Evolutionary conservation across 2,888 invertebrate species (phyloP).

Genomic region (Nemoura dubitans): DNA sequence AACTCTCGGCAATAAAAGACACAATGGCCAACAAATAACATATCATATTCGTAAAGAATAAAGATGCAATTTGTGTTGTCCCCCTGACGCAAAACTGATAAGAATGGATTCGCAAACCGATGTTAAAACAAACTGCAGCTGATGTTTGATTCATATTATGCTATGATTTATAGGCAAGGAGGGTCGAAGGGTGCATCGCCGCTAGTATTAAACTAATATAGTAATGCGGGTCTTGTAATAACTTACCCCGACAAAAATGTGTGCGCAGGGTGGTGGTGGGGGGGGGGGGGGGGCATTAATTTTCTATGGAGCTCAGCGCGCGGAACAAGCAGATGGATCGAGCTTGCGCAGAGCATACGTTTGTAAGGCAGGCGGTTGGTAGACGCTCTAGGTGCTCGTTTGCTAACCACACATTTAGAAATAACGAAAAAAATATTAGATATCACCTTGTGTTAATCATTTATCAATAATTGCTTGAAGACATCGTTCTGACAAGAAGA

Average conservation of each 20-base stretch:
- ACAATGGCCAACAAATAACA: slow-evolving; percentile 19
- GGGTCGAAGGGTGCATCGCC: slow-evolving; percentile 18
- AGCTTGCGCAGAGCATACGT: not conserved
- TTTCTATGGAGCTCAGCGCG: slow-evolving; percentile 17
- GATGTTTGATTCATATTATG: slow-evolving; percentile 23
- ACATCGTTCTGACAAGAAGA: not conserved
- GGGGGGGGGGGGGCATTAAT: slow-evolving; percentile 5
- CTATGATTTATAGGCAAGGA: slow-evolving; percentile 27
- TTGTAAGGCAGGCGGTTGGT: too few relatives aligned
- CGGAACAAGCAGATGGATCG: slow-evolving; percentile 1
- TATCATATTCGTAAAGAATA: not conserved
- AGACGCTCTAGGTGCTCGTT: too few relatives aligned
- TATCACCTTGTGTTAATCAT: not conserved
- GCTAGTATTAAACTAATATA: slow-evolving; percentile 34
- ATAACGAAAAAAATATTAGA: not conserved
- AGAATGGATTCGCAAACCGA: slow-evolving; percentile 14
- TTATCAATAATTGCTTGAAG: not conserved
- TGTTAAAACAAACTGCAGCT: slow-evolving; percentile 36
- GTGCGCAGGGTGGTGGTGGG: not conserved
- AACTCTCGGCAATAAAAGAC: not conserved
- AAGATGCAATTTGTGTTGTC: slow-evolving; percentile 10
- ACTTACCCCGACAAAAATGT: slow-evolving; percentile 27
- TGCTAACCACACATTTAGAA: too few relatives aligned
- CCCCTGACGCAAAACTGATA: not conserved
- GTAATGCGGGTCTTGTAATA: slow-evolving; percentile 39